Evolutionary conservation across 1,140 invertebrate species (phyloP), one percentile per base, ranked within the genome.

Genomic region (Mamestra configurata): DNA sequence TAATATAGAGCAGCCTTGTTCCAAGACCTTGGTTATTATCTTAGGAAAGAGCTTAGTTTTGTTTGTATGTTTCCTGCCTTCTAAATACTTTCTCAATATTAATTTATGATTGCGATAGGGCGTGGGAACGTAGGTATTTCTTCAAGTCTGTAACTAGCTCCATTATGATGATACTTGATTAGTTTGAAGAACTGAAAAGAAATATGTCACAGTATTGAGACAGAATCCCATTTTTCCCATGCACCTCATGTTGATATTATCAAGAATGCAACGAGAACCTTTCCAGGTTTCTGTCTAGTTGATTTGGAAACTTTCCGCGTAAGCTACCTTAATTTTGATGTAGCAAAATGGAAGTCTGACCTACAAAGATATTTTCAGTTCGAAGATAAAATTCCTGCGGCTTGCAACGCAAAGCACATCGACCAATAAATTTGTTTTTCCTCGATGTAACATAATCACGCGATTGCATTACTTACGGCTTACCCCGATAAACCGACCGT

Each of bases 401-500:
- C 11, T 20, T n/a, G 7, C n/a, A 35, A 27, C 15, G 6, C 57
- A 10, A 35, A 31, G 27, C 15, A 7, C 15, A 6, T 2, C 3
- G 1, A 20, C n/a, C 8, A 35, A 64, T 40, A 4, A 40, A 64
- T 7, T 40, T 13, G 6, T 8, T 68, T 68, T 37, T 40, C 27
- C 64, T 20, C 40, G 49, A n/a, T n/a, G 18, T 64, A 40, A 46
- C 64, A 27, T 49, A 68, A 68, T 46, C 64, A 46, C 2, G 64
- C 40, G 20, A 68, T 49, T 24, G 49, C 40, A 43, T 7, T 59
- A 35, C 24, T 49, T n/a, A n/a, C n/a, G n/a, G n/a, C n/a, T n/a
- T 37, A 64, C 64, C 64, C 64, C 49, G 64, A 68, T 61, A 61
- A 61, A 20, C 43, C 40, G 40, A 27, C 64, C 64, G 46, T 68